These are phyloP conservation scores for Nudaria mundana DNA, from an alignment of 2,888 invertebrate genomes.

Conservation along the genomic window DNA sequence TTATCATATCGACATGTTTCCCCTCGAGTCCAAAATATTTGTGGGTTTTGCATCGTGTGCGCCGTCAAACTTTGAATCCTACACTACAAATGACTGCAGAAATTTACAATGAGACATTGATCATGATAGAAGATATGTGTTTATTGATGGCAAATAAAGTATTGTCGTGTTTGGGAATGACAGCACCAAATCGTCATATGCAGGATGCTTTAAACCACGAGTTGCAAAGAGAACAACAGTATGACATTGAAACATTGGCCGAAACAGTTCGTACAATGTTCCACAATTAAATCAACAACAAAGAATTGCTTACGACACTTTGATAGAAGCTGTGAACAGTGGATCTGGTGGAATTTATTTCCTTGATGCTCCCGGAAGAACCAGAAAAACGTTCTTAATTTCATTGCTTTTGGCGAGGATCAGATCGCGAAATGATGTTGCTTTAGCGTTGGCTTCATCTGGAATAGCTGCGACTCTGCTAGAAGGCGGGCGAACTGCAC, in stretches of 20 bases:
- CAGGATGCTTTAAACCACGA: constrained; percentile 25
- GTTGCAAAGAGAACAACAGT: constrained; percentile 23
- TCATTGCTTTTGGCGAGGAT: constrained; percentile 30
- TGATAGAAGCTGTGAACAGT: constrained; percentile 25
- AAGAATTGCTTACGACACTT: constrained; percentile 28
- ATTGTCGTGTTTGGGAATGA: constrained; percentile 31
- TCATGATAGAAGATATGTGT: constrained; percentile 30
- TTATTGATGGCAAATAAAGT: constrained; percentile 33
- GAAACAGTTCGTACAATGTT: constrained; percentile 31
- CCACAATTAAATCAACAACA: constrained; percentile 32
- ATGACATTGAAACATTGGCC: constrained; percentile 24
- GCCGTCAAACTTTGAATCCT: constrained; percentile 8
- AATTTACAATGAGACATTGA: constrained; percentile 22
- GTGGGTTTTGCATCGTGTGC: constrained; percentile 14
- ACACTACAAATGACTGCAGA: constrained; percentile 12
- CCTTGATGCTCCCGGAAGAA: constrained; percentile 27
- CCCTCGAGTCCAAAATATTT: constrained; percentile 15
- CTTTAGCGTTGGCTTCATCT: constrained; percentile 34
- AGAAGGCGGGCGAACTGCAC: constrained; percentile 33
- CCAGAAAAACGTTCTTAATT: constrained; percentile 29
- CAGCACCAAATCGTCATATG: constrained; percentile 28
- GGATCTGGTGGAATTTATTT: constrained; percentile 29
- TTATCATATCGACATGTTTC: neutral
- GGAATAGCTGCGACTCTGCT: constrained; percentile 32
- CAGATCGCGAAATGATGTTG: constrained; percentile 25